phyloP scores from a whole-genome alignment of 1,140 invertebrate genomes.

The Trichoplusia ni region DNA sequence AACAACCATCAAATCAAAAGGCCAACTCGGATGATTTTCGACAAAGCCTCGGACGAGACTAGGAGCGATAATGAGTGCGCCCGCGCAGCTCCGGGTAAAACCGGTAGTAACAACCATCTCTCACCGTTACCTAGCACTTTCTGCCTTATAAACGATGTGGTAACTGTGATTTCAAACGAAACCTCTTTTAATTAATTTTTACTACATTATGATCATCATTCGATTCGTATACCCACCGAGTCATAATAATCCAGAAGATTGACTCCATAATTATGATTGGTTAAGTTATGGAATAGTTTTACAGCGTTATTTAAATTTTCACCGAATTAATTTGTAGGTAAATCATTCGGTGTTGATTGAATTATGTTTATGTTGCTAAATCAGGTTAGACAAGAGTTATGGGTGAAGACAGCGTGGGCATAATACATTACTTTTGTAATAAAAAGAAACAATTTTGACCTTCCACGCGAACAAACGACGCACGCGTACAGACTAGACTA shows the following conservation, averaged over 20 bases:
- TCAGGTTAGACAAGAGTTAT: constrained; percentile 15
- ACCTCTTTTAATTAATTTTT: constrained; percentile 75
- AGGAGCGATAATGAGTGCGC: constrained; percentile 59
- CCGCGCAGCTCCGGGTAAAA: constrained; percentile 63
- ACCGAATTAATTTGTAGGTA: constrained; percentile 39
- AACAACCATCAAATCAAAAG: constrained; percentile 19
- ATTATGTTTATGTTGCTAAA: constrained; percentile 24
- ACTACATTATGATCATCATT: constrained; percentile 62
- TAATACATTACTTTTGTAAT: constrained; percentile 22
- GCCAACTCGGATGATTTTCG: constrained; percentile 45
- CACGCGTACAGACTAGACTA: constrained; percentile 3
- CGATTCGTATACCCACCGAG: constrained; percentile 49
- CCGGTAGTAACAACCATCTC: constrained; percentile 70
- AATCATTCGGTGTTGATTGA: constrained; percentile 32
- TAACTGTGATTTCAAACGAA: constrained; percentile 70
- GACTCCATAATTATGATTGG: constrained; percentile 39
- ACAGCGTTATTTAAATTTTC: constrained; percentile 21
- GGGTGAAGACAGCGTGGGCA: constrained; percentile 1
- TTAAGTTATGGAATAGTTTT: constrained; percentile 37
- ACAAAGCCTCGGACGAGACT: constrained; percentile 53
- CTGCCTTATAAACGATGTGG: constrained; percentile 58
- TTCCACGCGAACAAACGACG: constrained; percentile 3
- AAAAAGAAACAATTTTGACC: constrained; percentile 16
- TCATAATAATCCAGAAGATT: constrained; percentile 35
- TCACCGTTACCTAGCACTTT: constrained; percentile 65